Conservation (phyloP, 2,113 vertebrate genomes). For the Falcunculus frontatus region DNA sequence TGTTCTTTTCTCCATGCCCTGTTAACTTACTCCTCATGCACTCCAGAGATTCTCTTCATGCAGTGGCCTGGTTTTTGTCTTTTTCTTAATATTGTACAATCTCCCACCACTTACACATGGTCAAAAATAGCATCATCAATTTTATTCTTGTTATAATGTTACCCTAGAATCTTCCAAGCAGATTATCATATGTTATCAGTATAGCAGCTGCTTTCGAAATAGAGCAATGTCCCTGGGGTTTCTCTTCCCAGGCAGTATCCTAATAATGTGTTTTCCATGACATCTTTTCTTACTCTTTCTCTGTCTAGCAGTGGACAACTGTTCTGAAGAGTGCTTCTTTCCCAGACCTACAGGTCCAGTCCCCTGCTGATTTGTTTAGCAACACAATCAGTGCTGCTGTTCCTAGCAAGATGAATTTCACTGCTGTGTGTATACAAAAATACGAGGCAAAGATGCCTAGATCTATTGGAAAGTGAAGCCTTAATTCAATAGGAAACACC, state of each 20-base stretch:
- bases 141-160: constrained; percentile 15
- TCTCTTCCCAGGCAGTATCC: neutral
- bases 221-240: neutral
- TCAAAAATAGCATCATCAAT: constrained; percentile 9
- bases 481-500: neutral
- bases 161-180: neutral
- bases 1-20: neutral
- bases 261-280: neutral
- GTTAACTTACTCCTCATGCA: neutral
- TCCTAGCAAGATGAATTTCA: neutral
- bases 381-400: neutral
- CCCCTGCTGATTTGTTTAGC: neutral
- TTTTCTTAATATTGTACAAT: neutral
- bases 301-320: neutral
- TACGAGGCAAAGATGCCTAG: neutral
- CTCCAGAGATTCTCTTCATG: neutral
- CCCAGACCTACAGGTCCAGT: neutral
- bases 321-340: neutral
- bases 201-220: neutral
- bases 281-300: neutral
- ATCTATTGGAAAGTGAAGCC: neutral
- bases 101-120: neutral
- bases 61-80: neutral
- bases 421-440: neutral
- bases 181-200: neutral